Percentiles rank a stretch among this genome's conserved stretches.
These are phyloP conservation scores for Clarias macrocephalus DNA, from an alignment of 2,113 vertebrate species.

Conservation along the genomic window DNA sequence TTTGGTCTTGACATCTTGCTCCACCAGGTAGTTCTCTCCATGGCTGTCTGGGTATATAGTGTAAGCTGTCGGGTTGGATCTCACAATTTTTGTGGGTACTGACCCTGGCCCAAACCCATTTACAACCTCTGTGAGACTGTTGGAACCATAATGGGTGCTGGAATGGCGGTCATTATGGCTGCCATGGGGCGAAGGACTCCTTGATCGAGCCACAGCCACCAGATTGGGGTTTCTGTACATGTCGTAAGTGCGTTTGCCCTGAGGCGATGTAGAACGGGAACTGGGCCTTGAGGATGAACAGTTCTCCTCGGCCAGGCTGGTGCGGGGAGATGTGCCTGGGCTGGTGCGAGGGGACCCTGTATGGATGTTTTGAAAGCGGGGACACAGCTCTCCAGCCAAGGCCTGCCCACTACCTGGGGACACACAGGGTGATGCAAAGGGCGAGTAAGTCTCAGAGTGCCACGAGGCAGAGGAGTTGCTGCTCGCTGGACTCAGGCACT, in stretches of 20 bases:
- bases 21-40: constrained; percentile 82
- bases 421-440: constrained; percentile 95
- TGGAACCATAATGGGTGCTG: constrained; percentile 66
- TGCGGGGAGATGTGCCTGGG: constrained; percentile 88
- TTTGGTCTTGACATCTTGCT: constrained; percentile 86
- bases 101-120: constrained; percentile 81
- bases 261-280: constrained; percentile 92
- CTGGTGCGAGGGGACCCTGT: constrained; percentile 92
- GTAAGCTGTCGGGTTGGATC: constrained; percentile 84
- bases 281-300: constrained; percentile 85
- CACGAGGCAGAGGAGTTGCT: constrained; percentile 98
- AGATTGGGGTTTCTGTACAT: constrained; percentile 81
- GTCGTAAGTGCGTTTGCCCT: constrained; percentile 94
- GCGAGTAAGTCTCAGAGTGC: constrained; percentile 93
- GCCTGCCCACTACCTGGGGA: constrained; percentile 90
- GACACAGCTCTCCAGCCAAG: constrained; percentile 86
- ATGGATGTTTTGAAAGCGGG: constrained; percentile 94
- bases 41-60: constrained; percentile 80
- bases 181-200: constrained; percentile 88
- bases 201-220: constrained; percentile 80
- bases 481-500: constrained; percentile 97
- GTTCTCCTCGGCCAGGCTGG: constrained; percentile 86
- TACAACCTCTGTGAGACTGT: constrained; percentile 78
- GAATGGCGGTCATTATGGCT: constrained; percentile 77
- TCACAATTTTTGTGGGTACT: constrained; percentile 90